Percentiles rank a stretch among this genome's conserved stretches.
phyloP scores from a whole-genome alignment of 2,888 invertebrate species.

The Dynastes maya region DNA sequence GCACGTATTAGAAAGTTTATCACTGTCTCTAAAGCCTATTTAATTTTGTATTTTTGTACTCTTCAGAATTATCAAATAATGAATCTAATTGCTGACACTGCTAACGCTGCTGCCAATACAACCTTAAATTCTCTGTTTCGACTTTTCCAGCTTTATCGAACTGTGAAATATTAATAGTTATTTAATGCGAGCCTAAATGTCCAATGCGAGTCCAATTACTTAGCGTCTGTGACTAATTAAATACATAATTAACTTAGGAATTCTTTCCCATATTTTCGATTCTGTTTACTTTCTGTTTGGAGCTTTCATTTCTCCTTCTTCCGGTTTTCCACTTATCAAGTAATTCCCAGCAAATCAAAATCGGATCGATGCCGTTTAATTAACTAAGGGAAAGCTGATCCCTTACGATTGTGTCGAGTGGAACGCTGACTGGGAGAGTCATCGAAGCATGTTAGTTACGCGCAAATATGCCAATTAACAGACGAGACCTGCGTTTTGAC shows the following conservation, averaged over 20 bases:
- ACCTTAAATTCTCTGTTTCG: no score
- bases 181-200: neutral
- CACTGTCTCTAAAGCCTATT: no score
- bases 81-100: no score
- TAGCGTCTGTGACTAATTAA: neutral
- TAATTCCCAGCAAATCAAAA: neutral
- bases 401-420: neutral
- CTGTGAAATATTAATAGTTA: neutral
- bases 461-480: conserved; percentile 31
- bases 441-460: neutral
- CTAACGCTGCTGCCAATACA: no score
- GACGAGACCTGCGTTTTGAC: conserved; percentile 22
- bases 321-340: neutral
- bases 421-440: neutral
- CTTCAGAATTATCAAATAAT: no score
- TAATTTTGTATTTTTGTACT: no score
- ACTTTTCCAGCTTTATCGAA: no score
- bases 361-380: conserved; percentile 8
- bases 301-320: neutral
- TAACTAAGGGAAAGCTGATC: neutral
- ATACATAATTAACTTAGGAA: neutral
- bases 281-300: neutral
- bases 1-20: no score
- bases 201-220: neutral
- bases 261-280: neutral